These are phyloP conservation scores for Lamprologus sp. DNA, from an alignment of 2,113 vertebrate species.

Conservation along the genomic window DNA sequence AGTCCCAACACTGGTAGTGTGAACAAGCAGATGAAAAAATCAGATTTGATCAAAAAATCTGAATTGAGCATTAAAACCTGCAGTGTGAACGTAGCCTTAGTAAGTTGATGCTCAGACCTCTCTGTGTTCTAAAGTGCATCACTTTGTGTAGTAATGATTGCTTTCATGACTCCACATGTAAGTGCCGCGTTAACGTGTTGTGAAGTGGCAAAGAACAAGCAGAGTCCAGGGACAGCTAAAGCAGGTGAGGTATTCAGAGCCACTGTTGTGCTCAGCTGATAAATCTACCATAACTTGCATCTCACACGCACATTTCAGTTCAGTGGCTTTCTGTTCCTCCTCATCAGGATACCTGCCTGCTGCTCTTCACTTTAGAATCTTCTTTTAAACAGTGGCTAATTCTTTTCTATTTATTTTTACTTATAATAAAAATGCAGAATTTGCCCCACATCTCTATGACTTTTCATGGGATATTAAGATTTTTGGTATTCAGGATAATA, in stretches of 20 bases:
- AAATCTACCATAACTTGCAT: not conserved
- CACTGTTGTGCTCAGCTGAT: not conserved
- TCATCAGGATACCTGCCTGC: not conserved
- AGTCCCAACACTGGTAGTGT: fast-evolving
- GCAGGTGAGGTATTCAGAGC: not conserved
- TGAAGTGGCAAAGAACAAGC: not conserved
- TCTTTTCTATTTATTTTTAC: not conserved
- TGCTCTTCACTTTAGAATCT: not conserved
- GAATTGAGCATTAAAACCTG: not conserved
- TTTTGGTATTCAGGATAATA: not conserved
- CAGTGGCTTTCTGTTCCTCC: not conserved
- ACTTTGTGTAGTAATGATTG: not conserved
- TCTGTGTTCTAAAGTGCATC: not conserved
- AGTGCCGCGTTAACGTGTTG: not conserved
- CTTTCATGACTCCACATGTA: slow-evolving; percentile 1
- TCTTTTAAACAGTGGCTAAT: not conserved
- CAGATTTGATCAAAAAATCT: not conserved
- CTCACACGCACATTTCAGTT: not conserved
- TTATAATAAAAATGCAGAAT: not conserved
- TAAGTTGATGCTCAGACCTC: not conserved
- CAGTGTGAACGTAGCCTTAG: not conserved
- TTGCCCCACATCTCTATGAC: not conserved
- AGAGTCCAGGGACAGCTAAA: not conserved
- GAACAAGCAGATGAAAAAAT: not conserved
- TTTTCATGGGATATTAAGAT: not conserved